phyloP scores from a whole-genome alignment of 2,113 vertebrate genomes.

The Mixornis gularis region DNA sequence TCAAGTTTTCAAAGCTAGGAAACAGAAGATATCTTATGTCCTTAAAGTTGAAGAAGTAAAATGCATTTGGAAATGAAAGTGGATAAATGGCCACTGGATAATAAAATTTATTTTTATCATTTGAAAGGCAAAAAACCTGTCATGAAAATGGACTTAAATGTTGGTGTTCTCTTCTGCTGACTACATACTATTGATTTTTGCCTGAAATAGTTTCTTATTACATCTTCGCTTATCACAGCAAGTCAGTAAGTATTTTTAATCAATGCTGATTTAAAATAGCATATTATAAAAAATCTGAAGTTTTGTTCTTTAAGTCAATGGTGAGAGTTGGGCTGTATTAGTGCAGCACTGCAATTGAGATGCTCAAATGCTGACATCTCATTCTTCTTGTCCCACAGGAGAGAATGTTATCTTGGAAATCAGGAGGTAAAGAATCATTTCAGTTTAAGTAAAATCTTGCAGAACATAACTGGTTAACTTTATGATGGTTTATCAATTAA shows the following conservation, averaged over 20 bases:
- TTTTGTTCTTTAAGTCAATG: not conserved
- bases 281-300: not conserved
- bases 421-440: not conserved
- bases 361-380: accelerated
- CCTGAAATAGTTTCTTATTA: not conserved
- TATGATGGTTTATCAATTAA: not conserved
- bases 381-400: not conserved
- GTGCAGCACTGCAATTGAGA: not conserved
- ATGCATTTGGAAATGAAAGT: not conserved
- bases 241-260: not conserved
- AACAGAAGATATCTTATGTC: not conserved
- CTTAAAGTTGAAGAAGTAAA: not conserved
- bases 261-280: not conserved
- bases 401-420: not conserved
- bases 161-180: not conserved
- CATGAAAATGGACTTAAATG: not conserved
- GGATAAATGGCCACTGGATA: not conserved
- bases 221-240: not conserved
- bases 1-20: not conserved
- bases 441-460: not conserved
- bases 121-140: not conserved
- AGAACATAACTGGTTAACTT: not conserved
- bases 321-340: not conserved
- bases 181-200: not conserved
- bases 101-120: not conserved